These are phyloP conservation scores for Diorhabda sublineata DNA, from an alignment of 1,140 invertebrate species.

Conservation along the genomic window DNA sequence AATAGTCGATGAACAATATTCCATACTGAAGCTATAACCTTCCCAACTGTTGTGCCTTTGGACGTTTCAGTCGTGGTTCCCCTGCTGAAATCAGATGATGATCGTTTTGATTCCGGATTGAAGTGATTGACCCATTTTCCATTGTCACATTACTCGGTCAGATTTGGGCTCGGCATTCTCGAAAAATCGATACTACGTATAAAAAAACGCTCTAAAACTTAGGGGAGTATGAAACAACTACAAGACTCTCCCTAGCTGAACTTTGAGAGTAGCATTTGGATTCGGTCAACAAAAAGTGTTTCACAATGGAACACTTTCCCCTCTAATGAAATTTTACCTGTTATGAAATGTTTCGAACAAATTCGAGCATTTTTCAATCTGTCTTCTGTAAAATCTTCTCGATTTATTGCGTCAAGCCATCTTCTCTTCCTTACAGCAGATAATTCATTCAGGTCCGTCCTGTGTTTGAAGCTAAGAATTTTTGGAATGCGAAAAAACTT, in stretches of 20 bases:
- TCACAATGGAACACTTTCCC: neutral
- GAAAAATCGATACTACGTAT: neutral
- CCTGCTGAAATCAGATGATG: too few species aligned
- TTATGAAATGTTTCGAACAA: slow-evolving; percentile 4
- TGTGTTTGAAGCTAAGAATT: neutral
- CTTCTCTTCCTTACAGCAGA: neutral
- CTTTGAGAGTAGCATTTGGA: neutral
- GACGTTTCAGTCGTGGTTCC: too few species aligned
- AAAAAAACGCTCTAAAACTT: neutral
- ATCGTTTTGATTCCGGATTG: too few species aligned
- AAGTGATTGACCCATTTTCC: neutral
- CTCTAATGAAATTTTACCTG: neutral
- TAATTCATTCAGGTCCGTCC: neutral
- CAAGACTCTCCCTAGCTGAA: neutral
- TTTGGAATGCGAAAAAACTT: neutral
- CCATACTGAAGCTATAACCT: too few species aligned
- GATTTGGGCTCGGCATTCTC: slow-evolving; percentile 1
- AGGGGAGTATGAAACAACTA: neutral
- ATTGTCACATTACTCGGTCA: slow-evolving; percentile 14
- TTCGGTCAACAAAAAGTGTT: neutral
- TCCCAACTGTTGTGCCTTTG: too few species aligned
- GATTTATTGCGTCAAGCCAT: neutral
- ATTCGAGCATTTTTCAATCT: neutral
- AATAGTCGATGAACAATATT: too few species aligned
- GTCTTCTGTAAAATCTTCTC: slow-evolving; percentile 1